phyloP scores from a whole-genome alignment of 2,888 invertebrate species.

The Ophion ellenae region DNA sequence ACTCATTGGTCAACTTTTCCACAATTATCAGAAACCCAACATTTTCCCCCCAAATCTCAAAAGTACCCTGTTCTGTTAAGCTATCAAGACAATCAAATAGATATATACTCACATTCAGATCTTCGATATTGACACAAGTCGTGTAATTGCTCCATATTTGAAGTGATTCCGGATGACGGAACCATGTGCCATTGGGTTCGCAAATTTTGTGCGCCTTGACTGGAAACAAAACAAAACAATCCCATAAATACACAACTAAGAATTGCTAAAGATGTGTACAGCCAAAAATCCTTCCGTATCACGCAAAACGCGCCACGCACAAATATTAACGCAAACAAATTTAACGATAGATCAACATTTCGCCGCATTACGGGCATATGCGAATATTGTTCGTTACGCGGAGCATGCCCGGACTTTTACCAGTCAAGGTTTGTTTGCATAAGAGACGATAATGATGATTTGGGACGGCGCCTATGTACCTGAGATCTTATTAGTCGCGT shows the following conservation, averaged over 20 bases:
- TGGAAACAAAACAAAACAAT: constrained; percentile 82
- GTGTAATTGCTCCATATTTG: constrained; percentile 96
- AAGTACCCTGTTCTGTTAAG: too few species aligned
- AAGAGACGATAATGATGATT: constrained; percentile 12
- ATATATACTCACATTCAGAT: constrained; percentile 86
- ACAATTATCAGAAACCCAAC: too few species aligned
- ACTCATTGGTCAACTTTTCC: too few species aligned
- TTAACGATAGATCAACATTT: too few species aligned
- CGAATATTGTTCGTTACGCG: not conserved
- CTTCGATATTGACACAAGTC: constrained; percentile 91
- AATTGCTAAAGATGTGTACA: too few species aligned
- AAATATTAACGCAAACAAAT: too few species aligned
- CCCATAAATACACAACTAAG: not conserved
- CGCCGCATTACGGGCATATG: too few species aligned
- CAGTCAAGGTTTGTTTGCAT: not conserved
- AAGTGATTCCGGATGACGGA: constrained; percentile 90
- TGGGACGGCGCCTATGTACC: not conserved
- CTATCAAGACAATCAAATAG: too few species aligned
- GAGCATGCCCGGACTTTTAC: not conserved
- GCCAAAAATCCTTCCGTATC: too few species aligned
- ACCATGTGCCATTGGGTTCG: constrained; percentile 92
- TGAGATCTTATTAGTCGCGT: constrained; percentile 32
- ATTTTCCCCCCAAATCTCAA: too few species aligned
- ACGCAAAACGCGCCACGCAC: too few species aligned
- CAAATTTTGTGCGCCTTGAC: constrained; percentile 93